Evolutionary conservation across 1,140 invertebrate species (phyloP), one percentile per base, ranked within the genome.

Genomic region (Leptonema lineaticorne): DNA sequence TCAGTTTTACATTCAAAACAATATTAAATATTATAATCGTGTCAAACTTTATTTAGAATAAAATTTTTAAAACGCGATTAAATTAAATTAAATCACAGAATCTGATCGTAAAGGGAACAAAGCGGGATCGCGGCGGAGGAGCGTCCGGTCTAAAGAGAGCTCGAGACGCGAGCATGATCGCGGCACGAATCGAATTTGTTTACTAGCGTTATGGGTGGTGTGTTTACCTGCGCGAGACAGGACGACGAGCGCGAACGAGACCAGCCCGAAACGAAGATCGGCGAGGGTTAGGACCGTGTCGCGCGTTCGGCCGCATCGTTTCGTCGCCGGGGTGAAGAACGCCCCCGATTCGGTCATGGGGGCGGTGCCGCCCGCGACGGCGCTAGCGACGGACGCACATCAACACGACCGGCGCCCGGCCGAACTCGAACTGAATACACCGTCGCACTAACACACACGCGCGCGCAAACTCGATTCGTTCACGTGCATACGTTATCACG

Each of bases 321-420:
- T n/a, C n/a, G 28, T 4, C 14, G 28, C 5, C 28, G 30, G 57
- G 57, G 57, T n/a, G 48, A 16, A 3, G 48, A 22, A 16, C 27
- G 22, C 50, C 22, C 14, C 24, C 9, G 24, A 14, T 2, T 16
- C 57, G 57, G 30, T n/a, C 57, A 59, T 37, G 28, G 14, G 26
- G 27, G 30, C 57, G 57, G 28, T 29, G 57, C 57, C 57, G 28
- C 24, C 57, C 28, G 57, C 57, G 28, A 18, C 57, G n/a, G 57
- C 57, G 33, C 50, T 53, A 14, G 9, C 22, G 24, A 11, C 9
- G 18, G 4, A 26, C 22, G 50, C 11, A 41, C 11, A 11, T 41
- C 50, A 24, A 53, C 1, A 24, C 50, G 24, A 4, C 50, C 18
- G 18, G 9, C 50, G 20, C 50, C 11, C 50, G 22, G 50, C 20